Evolutionary conservation across 2,113 vertebrate species (phyloP).

Genomic region (Hemicordylus capensis): DNA sequence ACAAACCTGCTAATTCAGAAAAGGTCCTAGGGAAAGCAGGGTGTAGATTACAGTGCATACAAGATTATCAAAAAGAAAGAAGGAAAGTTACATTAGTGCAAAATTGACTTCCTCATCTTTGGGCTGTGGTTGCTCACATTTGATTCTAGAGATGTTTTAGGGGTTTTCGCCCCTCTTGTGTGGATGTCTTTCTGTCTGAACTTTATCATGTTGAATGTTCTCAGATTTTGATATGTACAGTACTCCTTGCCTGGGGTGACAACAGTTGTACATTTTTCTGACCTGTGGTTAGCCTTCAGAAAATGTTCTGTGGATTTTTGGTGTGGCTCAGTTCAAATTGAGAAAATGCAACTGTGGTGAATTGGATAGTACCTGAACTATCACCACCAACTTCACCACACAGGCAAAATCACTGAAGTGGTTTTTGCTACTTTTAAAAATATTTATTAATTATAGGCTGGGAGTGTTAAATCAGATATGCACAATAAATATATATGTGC

Average conservation of each 20-base stretch:
- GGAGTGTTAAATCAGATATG: background rate
- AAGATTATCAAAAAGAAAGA: background rate
- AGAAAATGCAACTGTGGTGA: background rate
- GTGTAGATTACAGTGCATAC: constrained; percentile 27
- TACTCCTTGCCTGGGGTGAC: background rate
- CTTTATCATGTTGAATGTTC: background rate
- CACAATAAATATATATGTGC: background rate
- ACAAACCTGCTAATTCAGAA: constrained; percentile 46
- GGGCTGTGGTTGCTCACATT: background rate
- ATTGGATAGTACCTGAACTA: background rate
- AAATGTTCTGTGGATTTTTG: background rate
- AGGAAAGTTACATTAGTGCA: background rate
- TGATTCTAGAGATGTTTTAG: background rate
- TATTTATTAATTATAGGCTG: background rate
- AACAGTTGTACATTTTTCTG: background rate
- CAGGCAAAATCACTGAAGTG: background rate
- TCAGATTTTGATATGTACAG: background rate
- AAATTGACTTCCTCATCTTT: background rate
- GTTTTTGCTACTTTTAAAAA: background rate
- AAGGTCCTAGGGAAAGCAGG: constrained; percentile 39
- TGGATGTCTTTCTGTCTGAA: background rate
- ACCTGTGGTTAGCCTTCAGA: too few relatives aligned
- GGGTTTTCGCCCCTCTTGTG: background rate
- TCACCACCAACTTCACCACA: background rate
- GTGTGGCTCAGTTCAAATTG: background rate